phyloP scores from a whole-genome alignment of 2,888 invertebrate genomes.

The Lochmaea capreae region DNA sequence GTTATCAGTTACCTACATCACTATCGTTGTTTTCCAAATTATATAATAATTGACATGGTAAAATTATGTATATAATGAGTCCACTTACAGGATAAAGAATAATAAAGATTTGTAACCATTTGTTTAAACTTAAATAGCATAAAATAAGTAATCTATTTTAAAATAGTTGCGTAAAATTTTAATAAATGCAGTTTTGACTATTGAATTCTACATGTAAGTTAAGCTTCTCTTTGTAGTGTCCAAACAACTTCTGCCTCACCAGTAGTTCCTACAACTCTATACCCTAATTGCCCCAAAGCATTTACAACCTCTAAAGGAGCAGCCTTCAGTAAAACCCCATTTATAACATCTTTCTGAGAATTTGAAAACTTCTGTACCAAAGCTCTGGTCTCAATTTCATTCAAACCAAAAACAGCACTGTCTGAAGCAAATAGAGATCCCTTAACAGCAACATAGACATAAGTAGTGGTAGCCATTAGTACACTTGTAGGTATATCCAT shows the following conservation, averaged over 20 bases:
- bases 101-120: background rate
- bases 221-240: constrained; percentile 84
- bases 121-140: background rate
- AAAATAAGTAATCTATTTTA: background rate
- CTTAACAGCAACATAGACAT: constrained; percentile 82
- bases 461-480: constrained; percentile 68
- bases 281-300: constrained; percentile 80
- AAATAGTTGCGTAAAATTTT: background rate
- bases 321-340: constrained; percentile 79
- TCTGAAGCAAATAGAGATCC: constrained; percentile 82
- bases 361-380: constrained; percentile 76
- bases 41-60: background rate
- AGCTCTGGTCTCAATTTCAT: constrained; percentile 76
- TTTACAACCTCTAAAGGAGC: constrained; percentile 79
- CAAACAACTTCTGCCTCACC: constrained; percentile 86
- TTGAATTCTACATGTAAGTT: constrained; percentile 54
- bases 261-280: constrained; percentile 80
- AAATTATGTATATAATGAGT: background rate
- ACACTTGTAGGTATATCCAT: constrained; percentile 65
- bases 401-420: constrained; percentile 81
- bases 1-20: constrained; percentile 4
- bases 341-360: constrained; percentile 72
- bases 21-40: background rate
- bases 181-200: background rate
- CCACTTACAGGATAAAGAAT: background rate